A percentile compares a stretch with the other conserved stretches of the same genome.
These are phyloP conservation scores for Syncerus caffer DNA, from an alignment of 2,797 vertebrate species.

Conservation along the genomic window DNA sequence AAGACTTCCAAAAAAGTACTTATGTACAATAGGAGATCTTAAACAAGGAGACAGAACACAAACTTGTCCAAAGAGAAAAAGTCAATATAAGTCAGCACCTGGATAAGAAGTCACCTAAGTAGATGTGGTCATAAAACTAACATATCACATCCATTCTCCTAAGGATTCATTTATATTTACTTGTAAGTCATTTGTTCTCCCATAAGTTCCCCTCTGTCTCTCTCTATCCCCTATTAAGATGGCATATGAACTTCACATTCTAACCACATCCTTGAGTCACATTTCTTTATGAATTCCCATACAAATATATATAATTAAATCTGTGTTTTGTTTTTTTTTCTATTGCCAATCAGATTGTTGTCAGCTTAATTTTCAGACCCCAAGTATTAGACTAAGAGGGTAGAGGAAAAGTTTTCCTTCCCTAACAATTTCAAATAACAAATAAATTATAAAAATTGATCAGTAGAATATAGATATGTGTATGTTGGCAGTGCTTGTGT, in stretches of 20 bases:
- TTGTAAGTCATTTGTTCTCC: neutral
- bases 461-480: neutral
- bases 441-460: neutral
- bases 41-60: neutral
- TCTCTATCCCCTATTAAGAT: neutral
- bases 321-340: neutral
- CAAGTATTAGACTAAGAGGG: neutral
- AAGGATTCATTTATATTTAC: neutral
- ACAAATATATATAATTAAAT: neutral
- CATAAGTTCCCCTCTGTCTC: neutral
- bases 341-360: neutral
- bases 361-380: neutral
- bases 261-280: neutral
- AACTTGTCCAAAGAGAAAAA: neutral
- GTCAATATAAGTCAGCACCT: neutral
- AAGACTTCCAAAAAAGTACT: neutral
- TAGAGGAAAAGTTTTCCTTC: neutral
- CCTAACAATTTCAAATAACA: slow-evolving; percentile 1
- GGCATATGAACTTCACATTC: neutral
- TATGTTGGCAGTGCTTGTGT: neutral
- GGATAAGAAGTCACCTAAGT: neutral
- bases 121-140: neutral
- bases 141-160: neutral
- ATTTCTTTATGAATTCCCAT: neutral
- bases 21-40: neutral